phyloP scores from a whole-genome alignment of 2,888 invertebrate species.

The Caenorhabditis becei region DNA sequence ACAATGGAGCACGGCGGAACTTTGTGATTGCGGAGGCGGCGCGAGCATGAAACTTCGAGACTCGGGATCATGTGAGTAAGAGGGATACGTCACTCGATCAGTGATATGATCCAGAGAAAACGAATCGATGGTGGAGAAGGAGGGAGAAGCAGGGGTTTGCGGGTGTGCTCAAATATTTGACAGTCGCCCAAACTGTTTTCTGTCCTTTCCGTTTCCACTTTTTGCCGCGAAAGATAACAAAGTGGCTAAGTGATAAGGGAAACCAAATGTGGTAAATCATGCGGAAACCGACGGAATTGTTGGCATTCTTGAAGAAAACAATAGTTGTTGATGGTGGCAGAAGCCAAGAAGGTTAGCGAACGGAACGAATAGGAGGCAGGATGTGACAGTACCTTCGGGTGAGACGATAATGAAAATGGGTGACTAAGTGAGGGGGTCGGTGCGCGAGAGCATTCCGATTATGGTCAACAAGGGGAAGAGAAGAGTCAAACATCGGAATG shows the following conservation, averaged over 20 bases:
- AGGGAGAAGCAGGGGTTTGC: constrained; percentile 23
- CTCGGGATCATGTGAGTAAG: constrained; percentile 37
- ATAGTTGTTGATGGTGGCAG: not conserved
- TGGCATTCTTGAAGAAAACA: constrained; percentile 22
- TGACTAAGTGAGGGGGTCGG: constrained; percentile 31
- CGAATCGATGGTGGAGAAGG: constrained; percentile 23
- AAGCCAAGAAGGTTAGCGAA: not conserved
- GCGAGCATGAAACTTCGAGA: constrained; percentile 30
- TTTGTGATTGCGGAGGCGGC: constrained; percentile 27
- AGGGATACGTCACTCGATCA: constrained; percentile 43
- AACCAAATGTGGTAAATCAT: constrained; percentile 37
- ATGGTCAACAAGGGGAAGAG: constrained; percentile 30
- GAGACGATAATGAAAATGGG: constrained; percentile 4
- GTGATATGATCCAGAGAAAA: constrained; percentile 45
- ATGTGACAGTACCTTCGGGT: not conserved
- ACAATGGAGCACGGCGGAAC: not conserved
- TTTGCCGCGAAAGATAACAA: constrained; percentile 11
- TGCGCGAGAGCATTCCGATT: constrained; percentile 28
- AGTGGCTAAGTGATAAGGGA: constrained; percentile 18
- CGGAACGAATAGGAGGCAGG: constrained; percentile 9
- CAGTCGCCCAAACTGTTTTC: constrained; percentile 40
- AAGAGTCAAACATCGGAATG: constrained; percentile 20
- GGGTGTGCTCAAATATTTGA: constrained; percentile 59
- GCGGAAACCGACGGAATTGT: constrained; percentile 41
- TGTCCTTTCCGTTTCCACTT: constrained; percentile 8